Evolutionary conservation across 2,797 vertebrate species (phyloP), one percentile per base, ranked within the genome.

Genomic region (Neosilurus mollespiculum): DNA sequence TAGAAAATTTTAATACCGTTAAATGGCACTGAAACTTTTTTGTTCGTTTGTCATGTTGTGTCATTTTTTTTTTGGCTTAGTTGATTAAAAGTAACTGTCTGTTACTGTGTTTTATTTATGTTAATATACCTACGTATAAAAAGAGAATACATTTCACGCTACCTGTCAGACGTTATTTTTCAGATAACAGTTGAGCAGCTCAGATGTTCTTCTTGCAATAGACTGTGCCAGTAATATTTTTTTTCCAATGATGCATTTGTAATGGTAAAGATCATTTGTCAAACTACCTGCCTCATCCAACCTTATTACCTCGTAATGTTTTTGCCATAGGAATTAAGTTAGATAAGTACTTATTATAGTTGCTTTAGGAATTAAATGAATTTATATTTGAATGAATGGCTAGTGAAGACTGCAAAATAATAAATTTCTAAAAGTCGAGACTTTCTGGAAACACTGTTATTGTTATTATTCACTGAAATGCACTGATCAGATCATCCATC

Each of bases 241-340:
- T 72, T 49, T 61, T 72, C 22, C 1, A 1, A 43, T 1, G 0
- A 24, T 58, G 4, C 10, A 6, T 15, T 54, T 54, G 65, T 67
- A 22, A 43, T 43, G 37, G 4, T 49, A 67, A 24, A 51, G 15
- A 70, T 67, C 26, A 67, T 61, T 69, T 58, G 49, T 59, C 30
- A 43, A 24, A 24, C 73, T 69, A 67, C 8, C 54, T 83, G 65
- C 56, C 24, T 64, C 43, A 53, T 34, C 56, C 37, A 79, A 79
- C 77, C 1, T 72, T 65, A 72, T 84, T 83, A 78, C 81, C 65
- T 83, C 81, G 61, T 43, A 34, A 9, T 14, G 3, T 66, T n/a
- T n/a, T n/a, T n/a, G n/a, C n/a, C n/a, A n/a, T n/a, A n/a, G n/a
- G n/a, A n/a, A n/a, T n/a, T n/a, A n/a, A n/a, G n/a, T n/a, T n/a